Evolutionary conservation across 2,797 vertebrate species (phyloP).

Genomic region (Microctenopoma stevenorrisi): DNA sequence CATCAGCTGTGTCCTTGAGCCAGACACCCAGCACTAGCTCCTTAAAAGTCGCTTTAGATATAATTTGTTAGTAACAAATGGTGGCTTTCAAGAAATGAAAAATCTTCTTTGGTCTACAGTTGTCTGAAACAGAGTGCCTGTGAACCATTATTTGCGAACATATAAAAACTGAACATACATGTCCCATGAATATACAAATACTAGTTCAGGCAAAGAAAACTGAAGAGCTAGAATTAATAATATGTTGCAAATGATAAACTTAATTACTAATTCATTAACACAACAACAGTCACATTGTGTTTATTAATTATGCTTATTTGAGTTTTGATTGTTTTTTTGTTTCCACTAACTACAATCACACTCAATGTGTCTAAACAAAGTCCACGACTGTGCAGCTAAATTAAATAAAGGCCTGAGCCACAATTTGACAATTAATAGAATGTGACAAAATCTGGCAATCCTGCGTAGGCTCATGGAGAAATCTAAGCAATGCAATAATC

Average conservation of each 20-base stretch:
- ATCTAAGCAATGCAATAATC: too few relatives aligned
- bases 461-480: too few relatives aligned
- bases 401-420: background rate
- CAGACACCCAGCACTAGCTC: too few relatives aligned
- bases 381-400: background rate
- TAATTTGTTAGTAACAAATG: too few relatives aligned
- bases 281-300: background rate
- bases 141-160: too few relatives aligned
- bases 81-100: too few relatives aligned
- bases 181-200: too few relatives aligned
- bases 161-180: too few relatives aligned
- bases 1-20: too few relatives aligned
- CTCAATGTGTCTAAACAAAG: background rate
- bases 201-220: background rate
- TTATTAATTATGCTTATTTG: background rate
- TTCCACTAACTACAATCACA: background rate
- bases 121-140: too few relatives aligned
- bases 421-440: background rate
- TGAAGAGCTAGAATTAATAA: background rate
- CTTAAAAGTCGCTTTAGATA: too few relatives aligned
- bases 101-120: too few relatives aligned
- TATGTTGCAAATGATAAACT: background rate
- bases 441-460: background rate
- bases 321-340: background rate
- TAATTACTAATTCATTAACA: background rate